Evolutionary conservation across 1,140 invertebrate genomes (phyloP), one percentile per base, ranked within the genome.

Genomic region (Drosophila azteca): DNA sequence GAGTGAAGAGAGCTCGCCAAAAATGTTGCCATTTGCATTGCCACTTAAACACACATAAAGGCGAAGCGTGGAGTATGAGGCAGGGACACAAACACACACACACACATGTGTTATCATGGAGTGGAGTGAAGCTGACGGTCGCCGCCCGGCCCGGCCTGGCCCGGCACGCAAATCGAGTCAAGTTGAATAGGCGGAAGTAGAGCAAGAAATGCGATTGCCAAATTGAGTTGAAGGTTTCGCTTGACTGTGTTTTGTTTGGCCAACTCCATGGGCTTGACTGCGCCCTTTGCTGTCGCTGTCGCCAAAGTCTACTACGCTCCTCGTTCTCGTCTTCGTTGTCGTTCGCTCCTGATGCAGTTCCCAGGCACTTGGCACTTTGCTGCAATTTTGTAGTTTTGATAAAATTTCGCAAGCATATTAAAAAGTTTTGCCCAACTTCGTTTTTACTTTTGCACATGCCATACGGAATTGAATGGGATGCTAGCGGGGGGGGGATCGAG

Each of bases 351-450:
- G 59, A 49, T 69, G 74, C 62, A 74, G 77, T 59, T 66, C 66
- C 64, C 76, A 67, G 83, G 79, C 84, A 83, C 79, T 88, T 88
- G 83, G 83, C 83, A 88, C 83, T 88, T 88, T 88, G 79, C 83
- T 88, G 83, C 83, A 88, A 88, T 88, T 88, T 88, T 88, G 83
- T 88, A 88, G 84, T 88, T 88, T 88, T 88, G 83, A 88, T 88
- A 88, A 88, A 88, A 88, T 88, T 88, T 88, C 84, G 83, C 84
- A 88, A 88, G 83, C 83, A 88, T 88, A 88, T 88, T 88, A 88
- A 88, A 88, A 88, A 88, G 76, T 88, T 88, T 88, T 88, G 71
- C 76, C 71, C 84, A 88, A 88, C 76, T 88, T 88, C 79, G 83
- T 83, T 88, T 83, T 88, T 87, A 88, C 83, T 87, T 87, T 88